phyloP scores from a whole-genome alignment of 1,140 invertebrate species.

The Panulirus ornatus region DNA sequence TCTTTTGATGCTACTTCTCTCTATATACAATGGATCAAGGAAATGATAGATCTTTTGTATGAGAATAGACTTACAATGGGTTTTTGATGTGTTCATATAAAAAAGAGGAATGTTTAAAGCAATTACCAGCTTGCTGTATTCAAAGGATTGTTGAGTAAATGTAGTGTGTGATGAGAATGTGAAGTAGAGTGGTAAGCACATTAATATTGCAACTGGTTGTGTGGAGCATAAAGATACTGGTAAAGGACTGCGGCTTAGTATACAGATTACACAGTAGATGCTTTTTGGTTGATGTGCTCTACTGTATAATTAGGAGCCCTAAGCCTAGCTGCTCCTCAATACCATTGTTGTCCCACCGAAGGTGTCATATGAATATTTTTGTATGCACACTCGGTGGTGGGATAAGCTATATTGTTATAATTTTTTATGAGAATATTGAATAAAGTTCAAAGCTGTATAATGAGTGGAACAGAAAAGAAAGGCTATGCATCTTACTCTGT shows the following conservation, averaged over 20 bases:
- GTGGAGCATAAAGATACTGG: background rate
- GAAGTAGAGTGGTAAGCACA: slow-evolving; percentile 20
- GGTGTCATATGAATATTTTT: background rate
- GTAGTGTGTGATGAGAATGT: slow-evolving; percentile 24
- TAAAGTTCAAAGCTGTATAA: slow-evolving; percentile 28
- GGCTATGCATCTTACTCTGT: slow-evolving; percentile 54
- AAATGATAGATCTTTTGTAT: background rate
- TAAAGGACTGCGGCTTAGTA: slow-evolving; percentile 65
- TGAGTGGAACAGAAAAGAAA: slow-evolving; percentile 24
- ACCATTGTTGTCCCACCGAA: background rate
- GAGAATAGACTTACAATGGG: background rate
- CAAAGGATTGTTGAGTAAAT: background rate
- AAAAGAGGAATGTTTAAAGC: background rate
- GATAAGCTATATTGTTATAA: slow-evolving; percentile 26
- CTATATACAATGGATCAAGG: background rate
- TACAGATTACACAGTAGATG: slow-evolving; percentile 72
- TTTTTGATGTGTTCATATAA: background rate
- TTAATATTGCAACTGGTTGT: background rate
- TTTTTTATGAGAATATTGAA: slow-evolving; percentile 36
- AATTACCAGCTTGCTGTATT: background rate
- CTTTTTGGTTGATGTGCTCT: slow-evolving; percentile 63
- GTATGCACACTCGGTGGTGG: slow-evolving; percentile 10
- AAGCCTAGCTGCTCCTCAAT: slow-evolving; percentile 44
- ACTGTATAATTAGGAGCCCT: slow-evolving; percentile 73
- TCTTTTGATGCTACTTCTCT: background rate